Evolutionary conservation across 2,888 invertebrate genomes (phyloP).

Genomic region (Brassicogethes aeneus): DNA sequence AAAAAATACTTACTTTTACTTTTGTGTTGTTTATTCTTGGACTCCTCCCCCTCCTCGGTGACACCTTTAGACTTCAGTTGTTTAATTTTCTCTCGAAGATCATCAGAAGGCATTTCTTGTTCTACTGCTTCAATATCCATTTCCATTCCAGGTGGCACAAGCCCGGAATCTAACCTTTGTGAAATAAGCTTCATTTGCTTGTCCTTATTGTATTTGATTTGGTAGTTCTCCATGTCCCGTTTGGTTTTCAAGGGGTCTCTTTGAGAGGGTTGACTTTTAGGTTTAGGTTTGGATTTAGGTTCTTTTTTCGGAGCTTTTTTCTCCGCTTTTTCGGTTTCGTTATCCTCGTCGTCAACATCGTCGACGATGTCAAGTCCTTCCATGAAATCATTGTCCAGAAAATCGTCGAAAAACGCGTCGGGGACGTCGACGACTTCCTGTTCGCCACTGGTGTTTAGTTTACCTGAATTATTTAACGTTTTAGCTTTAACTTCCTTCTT

Average conservation of each 20-base stretch:
- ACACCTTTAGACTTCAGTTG: too few species aligned
- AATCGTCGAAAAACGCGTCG: slow-evolving; percentile 40
- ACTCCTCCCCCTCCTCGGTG: slow-evolving; percentile 5
- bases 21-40: too few species aligned
- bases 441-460: too few species aligned
- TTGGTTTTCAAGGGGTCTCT: slow-evolving; percentile 41
- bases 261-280: slow-evolving; percentile 7
- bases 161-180: slow-evolving; percentile 39
- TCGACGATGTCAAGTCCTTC: slow-evolving; percentile 40
- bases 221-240: slow-evolving; percentile 38
- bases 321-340: slow-evolving; percentile 10
- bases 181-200: slow-evolving; percentile 37
- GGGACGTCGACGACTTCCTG: slow-evolving; percentile 37
- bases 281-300: slow-evolving; percentile 2
- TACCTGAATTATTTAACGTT: too few species aligned
- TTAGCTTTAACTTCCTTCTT: too few species aligned
- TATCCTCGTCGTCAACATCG: slow-evolving; percentile 35
- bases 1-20: too few species aligned
- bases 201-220: slow-evolving; percentile 36
- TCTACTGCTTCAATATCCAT: slow-evolving; percentile 36
- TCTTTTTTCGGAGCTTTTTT: slow-evolving; percentile 2
- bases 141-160: slow-evolving; percentile 42
- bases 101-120: too few species aligned
- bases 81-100: too few species aligned
- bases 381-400: slow-evolving; percentile 39